Evolutionary conservation across 2,888 invertebrate genomes (phyloP).

Genomic region (Himalopsyche anomala): DNA sequence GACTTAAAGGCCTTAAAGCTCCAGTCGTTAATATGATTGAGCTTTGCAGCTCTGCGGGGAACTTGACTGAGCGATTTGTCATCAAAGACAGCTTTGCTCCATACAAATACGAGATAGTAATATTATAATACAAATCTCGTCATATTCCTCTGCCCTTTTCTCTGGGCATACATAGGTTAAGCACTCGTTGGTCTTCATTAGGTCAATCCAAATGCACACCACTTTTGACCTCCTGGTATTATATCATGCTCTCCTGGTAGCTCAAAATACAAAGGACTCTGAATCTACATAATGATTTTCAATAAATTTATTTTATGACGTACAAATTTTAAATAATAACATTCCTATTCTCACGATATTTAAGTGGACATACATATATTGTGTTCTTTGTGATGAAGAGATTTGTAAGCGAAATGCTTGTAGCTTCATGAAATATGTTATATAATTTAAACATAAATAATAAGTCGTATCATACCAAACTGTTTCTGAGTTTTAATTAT

Average conservation of each 20-base stretch:
- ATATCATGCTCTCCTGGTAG: background rate
- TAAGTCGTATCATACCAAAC: no score
- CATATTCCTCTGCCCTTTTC: background rate
- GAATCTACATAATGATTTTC: constrained; percentile 3
- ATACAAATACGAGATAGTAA: background rate
- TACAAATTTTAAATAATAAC: no score
- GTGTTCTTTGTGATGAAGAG: no score
- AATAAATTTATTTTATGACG: no score
- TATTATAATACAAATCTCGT: constrained; percentile 4
- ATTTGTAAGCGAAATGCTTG: no score
- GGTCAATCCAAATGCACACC: background rate
- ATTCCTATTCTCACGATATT: no score
- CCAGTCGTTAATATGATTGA: constrained; percentile 8
- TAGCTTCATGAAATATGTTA: no score
- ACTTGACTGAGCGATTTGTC: constrained; percentile 16
- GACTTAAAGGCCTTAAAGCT: no score
- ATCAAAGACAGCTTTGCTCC: constrained; percentile 13
- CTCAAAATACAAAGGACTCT: background rate
- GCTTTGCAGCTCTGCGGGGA: background rate
- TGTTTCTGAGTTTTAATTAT: no score
- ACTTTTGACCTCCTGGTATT: constrained; percentile 12
- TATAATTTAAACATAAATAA: no score
- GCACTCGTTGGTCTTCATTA: constrained; percentile 25
- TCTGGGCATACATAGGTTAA: background rate
- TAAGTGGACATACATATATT: no score